Evolutionary conservation across 2,888 invertebrate genomes (phyloP).

Genomic region (Platypus cylindrus): DNA sequence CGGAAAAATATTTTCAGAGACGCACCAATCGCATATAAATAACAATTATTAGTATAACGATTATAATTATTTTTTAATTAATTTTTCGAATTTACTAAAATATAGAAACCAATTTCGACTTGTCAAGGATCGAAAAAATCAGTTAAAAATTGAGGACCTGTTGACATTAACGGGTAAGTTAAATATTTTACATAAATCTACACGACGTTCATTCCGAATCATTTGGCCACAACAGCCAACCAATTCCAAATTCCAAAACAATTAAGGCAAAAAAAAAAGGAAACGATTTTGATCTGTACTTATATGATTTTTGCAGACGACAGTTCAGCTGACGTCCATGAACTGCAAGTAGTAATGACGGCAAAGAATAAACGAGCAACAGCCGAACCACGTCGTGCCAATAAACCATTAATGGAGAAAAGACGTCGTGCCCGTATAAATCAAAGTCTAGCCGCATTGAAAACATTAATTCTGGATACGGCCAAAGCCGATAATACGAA

Average conservation of each 20-base stretch:
- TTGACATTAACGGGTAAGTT: slow-evolving; percentile 11
- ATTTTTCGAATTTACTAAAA: not conserved
- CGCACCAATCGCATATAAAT: too few species aligned
- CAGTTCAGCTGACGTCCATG: slow-evolving; percentile 15
- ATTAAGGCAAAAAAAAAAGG: not conserved
- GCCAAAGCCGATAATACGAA: slow-evolving; percentile 55
- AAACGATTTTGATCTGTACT: not conserved
- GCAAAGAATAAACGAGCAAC: slow-evolving; percentile 30
- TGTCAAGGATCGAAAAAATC: too few species aligned
- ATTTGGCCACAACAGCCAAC: not conserved
- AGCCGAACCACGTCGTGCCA: slow-evolving; percentile 46
- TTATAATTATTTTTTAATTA: not conserved
- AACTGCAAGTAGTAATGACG: slow-evolving; percentile 29
- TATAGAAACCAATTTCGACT: too few species aligned
- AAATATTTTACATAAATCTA: slow-evolving; percentile 1
- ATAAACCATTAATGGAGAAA: slow-evolving; percentile 71
- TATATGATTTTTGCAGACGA: slow-evolving; percentile 10
- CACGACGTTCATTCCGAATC: not conserved
- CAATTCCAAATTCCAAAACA: not conserved
- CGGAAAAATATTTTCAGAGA: too few species aligned
- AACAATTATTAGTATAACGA: too few species aligned
- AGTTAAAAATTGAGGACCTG: slow-evolving; percentile 12
- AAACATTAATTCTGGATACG: slow-evolving; percentile 57
- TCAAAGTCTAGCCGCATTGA: slow-evolving; percentile 58
- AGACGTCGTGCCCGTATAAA: slow-evolving; percentile 60